Conservation (phyloP, 2,113 vertebrate species). For the Hydrochoerus hydrochaeris region DNA sequence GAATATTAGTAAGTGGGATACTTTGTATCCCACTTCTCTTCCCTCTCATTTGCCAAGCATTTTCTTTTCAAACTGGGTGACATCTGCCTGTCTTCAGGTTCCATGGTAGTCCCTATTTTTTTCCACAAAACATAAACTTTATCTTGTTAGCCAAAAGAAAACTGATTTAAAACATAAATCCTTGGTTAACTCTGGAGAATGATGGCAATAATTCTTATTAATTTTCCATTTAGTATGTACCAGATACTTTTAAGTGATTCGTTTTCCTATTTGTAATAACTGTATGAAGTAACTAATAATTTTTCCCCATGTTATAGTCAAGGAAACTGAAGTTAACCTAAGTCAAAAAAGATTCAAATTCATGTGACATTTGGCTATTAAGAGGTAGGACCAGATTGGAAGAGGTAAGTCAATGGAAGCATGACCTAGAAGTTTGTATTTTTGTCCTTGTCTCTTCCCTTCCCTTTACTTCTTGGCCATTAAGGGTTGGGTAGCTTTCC, state of each 20-base stretch:
- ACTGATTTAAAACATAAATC: neutral
- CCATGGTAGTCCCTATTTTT: neutral
- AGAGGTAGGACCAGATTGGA: neutral
- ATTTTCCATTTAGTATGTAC: neutral
- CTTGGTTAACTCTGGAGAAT: neutral
- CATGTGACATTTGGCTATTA: neutral
- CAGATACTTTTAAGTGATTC: neutral
- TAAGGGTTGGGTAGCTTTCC: neutral
- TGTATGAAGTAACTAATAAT: neutral
- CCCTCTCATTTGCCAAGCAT: neutral
- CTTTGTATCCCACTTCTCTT: neutral
- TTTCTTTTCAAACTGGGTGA: neutral
- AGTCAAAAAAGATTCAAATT: neutral
- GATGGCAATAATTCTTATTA: neutral
- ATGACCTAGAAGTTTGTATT: neutral
- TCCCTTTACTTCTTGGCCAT: neutral
- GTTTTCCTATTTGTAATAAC: neutral
- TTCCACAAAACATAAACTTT: neutral
- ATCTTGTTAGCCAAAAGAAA: neutral
- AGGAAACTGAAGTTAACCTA: neutral
- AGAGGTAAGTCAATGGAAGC: neutral
- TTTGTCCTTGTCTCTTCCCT: neutral
- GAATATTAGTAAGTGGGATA: too few relatives aligned
- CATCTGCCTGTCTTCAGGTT: neutral
- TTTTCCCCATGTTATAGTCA: neutral